Conservation (phyloP, 1,140 invertebrate genomes). For the Drosophila saltans region DNA sequence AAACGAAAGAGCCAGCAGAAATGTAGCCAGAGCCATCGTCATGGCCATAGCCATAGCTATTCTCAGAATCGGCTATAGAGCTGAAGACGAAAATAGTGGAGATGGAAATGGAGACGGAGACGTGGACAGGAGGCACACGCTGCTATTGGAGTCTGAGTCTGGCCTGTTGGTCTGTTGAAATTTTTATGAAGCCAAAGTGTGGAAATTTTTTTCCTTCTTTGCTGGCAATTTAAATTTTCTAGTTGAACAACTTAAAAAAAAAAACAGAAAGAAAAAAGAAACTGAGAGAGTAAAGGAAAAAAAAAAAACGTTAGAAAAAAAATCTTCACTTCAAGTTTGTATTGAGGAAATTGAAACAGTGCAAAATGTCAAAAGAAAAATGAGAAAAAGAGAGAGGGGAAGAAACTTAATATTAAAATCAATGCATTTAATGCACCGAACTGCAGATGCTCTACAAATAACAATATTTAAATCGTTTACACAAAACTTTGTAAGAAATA, state of each 20-base stretch:
- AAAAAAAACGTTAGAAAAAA: background rate
- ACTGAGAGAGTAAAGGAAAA: background rate
- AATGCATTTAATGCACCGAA: background rate
- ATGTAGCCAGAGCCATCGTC: conserved; percentile 6
- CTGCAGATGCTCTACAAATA: background rate
- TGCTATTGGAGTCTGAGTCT: conserved; percentile 26
- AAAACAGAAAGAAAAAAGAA: conserved; percentile 3
- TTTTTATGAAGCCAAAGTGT: conserved; percentile 61
- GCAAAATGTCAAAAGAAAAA: conserved; percentile 9
- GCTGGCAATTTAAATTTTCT: conserved; percentile 22
- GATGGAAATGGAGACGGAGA: conserved; percentile 2
- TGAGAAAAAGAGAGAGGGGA: background rate
- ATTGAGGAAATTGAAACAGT: conserved; percentile 14
- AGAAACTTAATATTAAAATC: conserved; percentile 2
- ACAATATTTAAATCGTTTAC: no score
- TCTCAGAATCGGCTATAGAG: conserved; percentile 12
- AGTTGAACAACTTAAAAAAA: conserved; percentile 18
- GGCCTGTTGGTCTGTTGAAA: conserved; percentile 58
- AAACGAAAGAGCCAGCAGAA: conserved; percentile 27
- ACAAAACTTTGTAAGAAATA: no score
- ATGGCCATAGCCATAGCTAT: conserved; percentile 1
- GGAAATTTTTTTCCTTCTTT: conserved; percentile 25
- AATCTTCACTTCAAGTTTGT: conserved; percentile 2
- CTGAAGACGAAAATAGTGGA: conserved; percentile 6
- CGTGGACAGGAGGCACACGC: background rate